These are phyloP conservation scores for Platycheirus rosarum DNA, from an alignment of 2,888 invertebrate species.

Conservation along the genomic window DNA sequence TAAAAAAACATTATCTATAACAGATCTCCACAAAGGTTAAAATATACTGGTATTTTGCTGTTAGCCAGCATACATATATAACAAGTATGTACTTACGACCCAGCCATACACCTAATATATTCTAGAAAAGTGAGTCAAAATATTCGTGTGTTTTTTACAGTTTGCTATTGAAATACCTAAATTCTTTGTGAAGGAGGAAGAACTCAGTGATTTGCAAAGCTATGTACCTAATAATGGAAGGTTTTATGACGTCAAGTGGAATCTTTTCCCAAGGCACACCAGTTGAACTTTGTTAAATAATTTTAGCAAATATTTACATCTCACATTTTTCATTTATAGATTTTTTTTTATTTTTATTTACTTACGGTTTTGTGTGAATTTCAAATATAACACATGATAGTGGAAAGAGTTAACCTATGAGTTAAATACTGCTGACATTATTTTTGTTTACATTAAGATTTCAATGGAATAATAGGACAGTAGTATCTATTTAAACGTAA, in stretches of 20 bases:
- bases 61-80: no score
- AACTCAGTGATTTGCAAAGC: background rate
- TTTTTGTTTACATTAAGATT: background rate
- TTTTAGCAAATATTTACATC: conserved; percentile 8
- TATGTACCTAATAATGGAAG: no score
- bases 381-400: background rate
- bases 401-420: background rate
- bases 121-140: no score
- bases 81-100: no score
- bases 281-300: conserved; percentile 1
- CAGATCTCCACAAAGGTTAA: no score
- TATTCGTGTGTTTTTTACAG: no score
- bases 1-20: no score
- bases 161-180: no score
- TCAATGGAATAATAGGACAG: background rate
- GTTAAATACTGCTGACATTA: background rate
- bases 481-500: no score
- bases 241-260: conserved; percentile 9
- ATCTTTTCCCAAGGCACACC: background rate
- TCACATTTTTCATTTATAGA: background rate
- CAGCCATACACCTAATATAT: no score
- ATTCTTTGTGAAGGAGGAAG: background rate
- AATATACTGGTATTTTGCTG: no score
- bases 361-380: background rate
- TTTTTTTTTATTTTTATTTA: background rate